Conservation (phyloP, 1,140 invertebrate species). For the Cecropterus lyciades region DNA sequence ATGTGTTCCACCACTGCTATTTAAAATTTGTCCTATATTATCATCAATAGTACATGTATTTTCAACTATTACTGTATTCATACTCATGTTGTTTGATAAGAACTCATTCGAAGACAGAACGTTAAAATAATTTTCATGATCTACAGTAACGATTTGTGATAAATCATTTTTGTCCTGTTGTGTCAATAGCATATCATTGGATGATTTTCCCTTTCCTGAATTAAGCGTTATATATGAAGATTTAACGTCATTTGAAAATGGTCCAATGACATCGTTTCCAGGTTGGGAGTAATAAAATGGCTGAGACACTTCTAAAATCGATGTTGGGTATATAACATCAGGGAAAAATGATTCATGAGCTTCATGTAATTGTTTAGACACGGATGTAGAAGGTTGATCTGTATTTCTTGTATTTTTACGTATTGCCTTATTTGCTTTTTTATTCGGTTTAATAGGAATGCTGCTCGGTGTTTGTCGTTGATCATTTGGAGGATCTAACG, state of each 20-base stretch:
- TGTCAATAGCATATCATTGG: neutral
- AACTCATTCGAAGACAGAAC: neutral
- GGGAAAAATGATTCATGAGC: conserved; percentile 50
- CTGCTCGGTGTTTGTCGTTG: conserved; percentile 5
- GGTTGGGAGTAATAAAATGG: conserved; percentile 56
- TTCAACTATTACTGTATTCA: neutral
- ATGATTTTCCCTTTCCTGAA: conserved; percentile 22
- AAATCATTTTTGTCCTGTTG: conserved; percentile 9
- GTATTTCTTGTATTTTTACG: conserved; percentile 6
- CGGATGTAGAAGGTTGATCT: neutral
- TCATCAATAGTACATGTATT: neutral
- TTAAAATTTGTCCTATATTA: neutral
- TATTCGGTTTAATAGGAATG: neutral
- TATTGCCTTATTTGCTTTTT: conserved; percentile 9
- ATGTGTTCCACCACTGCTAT: neutral
- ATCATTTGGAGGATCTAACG: conserved; percentile 5
- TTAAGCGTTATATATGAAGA: conserved; percentile 47
- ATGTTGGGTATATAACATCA: conserved; percentile 62
- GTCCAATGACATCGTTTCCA: conserved; percentile 42
- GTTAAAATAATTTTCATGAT: neutral
- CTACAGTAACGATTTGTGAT: neutral
- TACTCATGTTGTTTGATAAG: too few species aligned
- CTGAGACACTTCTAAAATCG: conserved; percentile 51
- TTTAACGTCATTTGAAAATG: conserved; percentile 60
- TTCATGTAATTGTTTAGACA: conserved; percentile 3